These are phyloP conservation scores for Drosophila suboccidentalis DNA, from an alignment of 2,888 invertebrate genomes.

Conservation along the genomic window DNA sequence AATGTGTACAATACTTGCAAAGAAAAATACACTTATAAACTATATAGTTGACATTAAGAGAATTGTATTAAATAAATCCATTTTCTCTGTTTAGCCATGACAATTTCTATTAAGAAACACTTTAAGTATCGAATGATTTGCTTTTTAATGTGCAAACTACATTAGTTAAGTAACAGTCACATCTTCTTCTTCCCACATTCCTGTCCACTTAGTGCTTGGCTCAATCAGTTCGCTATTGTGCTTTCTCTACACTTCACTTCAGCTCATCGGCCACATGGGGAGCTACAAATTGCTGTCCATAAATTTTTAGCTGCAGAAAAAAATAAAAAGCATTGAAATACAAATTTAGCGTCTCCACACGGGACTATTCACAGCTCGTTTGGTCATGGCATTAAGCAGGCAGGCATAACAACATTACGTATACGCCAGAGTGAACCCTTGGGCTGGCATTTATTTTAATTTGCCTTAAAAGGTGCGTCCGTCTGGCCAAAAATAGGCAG, in stretches of 20 bases:
- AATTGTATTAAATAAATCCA: not conserved
- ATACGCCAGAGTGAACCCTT: conserved; percentile 63
- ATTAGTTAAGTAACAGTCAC: conserved; percentile 12
- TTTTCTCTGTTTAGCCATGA: not conserved
- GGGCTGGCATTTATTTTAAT: conserved; percentile 66
- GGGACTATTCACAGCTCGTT: conserved; percentile 71
- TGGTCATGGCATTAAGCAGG: conserved; percentile 28
- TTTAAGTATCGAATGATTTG: not conserved
- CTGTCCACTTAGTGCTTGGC: conserved; percentile 19
- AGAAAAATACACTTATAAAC: not conserved
- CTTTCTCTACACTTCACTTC: not conserved
- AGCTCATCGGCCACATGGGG: conserved; percentile 38
- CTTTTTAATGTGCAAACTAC: conserved; percentile 4
- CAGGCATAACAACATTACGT: conserved; percentile 57
- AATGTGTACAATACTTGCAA: too few relatives aligned
- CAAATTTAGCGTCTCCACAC: conserved; percentile 53
- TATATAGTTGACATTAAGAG: not conserved
- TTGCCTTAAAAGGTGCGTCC: conserved; percentile 59
- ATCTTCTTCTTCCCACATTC: not conserved
- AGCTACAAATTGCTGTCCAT: conserved; percentile 55
- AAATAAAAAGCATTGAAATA: conserved; percentile 49
- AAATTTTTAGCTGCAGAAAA: conserved; percentile 40
- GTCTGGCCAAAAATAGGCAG: conserved; percentile 65
- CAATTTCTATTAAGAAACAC: not conserved
- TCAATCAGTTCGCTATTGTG: conserved; percentile 34